Evolutionary conservation across 2,888 invertebrate species (phyloP).

Genomic region (Leucophenga maculata): DNA sequence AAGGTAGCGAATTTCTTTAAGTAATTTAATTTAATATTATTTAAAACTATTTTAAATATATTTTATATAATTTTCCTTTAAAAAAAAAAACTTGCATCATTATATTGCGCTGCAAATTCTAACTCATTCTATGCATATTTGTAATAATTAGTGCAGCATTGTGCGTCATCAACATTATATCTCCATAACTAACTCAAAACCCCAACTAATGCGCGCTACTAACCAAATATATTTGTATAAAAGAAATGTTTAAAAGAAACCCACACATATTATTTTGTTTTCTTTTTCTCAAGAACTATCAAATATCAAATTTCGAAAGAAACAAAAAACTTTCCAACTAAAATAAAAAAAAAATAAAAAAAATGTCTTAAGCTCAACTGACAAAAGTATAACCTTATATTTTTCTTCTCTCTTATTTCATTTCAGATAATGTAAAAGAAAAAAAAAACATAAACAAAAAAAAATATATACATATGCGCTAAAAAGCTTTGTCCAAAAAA

Average conservation of each 20-base stretch:
- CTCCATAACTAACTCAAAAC: constrained; percentile 40
- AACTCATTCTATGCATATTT: neutral
- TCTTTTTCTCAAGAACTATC: constrained; percentile 4
- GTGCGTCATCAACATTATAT: neutral
- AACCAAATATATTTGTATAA: constrained; percentile 33
- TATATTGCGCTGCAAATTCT: neutral
- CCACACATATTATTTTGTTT: constrained; percentile 8
- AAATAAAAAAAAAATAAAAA: constrained; percentile 30
- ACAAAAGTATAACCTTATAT: constrained; percentile 60
- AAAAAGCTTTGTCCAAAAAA: constrained; percentile 11
- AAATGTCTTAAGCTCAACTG: constrained; percentile 25
- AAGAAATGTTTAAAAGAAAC: constrained; percentile 16
- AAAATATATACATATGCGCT: neutral
- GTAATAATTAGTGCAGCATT: neutral
- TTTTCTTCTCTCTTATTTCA: constrained; percentile 67
- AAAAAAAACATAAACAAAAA: constrained; percentile 21
- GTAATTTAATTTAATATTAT: neutral
- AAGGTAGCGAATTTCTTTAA: too few species aligned
- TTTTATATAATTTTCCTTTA: too few species aligned
- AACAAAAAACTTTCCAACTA: constrained; percentile 18
- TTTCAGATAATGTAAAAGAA: constrained; percentile 68
- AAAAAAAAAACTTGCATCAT: neutral
- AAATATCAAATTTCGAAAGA: neutral
- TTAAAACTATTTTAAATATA: too few species aligned
- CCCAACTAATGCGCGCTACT: constrained; percentile 52